Evolutionary conservation across 1,140 invertebrate species (phyloP), one percentile per base, ranked within the genome.

Genomic region (Orius laevigatus): DNA sequence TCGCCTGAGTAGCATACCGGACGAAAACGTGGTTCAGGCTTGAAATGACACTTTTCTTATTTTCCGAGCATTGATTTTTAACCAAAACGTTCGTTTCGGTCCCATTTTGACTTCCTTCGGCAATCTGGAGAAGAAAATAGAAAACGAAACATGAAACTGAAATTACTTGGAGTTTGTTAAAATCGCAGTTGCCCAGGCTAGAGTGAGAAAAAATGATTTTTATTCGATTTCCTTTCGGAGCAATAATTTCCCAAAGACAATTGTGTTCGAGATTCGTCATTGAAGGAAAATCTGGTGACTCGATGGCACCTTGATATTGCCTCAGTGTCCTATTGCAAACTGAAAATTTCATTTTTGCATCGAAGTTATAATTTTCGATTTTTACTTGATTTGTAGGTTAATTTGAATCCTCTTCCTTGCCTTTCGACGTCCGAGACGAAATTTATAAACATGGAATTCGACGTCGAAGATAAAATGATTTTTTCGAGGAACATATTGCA

Each of bases 291-390:
- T 73, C 74, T 2, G 72, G 73, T 46, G 70, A 74, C 58, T 78
- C 75, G 48, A 79, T 76, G 0, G 84, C 75, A 11, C 84, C 84
- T 45, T 67, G 62, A 48, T 68, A 69, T 0, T 76, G 78, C 9
- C 53, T 69, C 10, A 84, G 5, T 43, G 63, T 71, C 14, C 64
- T 70, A 20, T 72, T 68, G 57, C 81, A 85, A 5, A 73, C 72
- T 73, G 62, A 53, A 54, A 62, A 25, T 25, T 25, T 25, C 25
- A 25, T 25, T 25, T 25, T 25, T 25, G 8, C 3, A 8, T 25
- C 3, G 8, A 25, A 25, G 3, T 25, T 25, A 25, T 4, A 25
- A 25, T 25, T 25, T 25, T 8, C 8, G 25, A 25, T 4, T 10
- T 9, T 60, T 59, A 74, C 73, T 53, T 46, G 72, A 68, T 58